A percentile compares a stretch with the other conserved stretches of the same genome.
Evolutionary conservation across 2,113 vertebrate genomes (phyloP).

Genomic region (Dunckerocampus dactyliophorus): DNA sequence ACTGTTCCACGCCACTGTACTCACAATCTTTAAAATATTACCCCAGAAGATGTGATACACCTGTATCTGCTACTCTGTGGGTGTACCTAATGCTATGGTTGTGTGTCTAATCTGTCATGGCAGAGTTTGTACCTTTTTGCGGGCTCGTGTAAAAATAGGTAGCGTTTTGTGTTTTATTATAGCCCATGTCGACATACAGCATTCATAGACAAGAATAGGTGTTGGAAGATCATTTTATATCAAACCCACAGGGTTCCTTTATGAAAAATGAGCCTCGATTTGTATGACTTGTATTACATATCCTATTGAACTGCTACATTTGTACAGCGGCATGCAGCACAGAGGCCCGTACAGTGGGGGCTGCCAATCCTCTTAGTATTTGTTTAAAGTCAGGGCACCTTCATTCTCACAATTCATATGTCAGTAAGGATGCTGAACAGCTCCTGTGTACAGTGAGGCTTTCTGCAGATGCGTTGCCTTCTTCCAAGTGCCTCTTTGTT

Average conservation of each 20-base stretch:
- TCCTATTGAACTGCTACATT: neutral
- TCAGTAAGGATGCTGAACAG: slow-evolving; percentile 26
- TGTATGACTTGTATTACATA: neutral
- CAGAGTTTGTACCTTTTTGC: neutral
- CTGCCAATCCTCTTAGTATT: slow-evolving; percentile 26
- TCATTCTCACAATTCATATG: slow-evolving; percentile 18
- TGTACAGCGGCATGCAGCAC: neutral
- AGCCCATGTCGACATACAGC: neutral
- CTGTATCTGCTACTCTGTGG: too few species aligned
- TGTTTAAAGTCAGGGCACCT: slow-evolving; percentile 6
- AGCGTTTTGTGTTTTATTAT: neutral
- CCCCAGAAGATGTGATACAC: too few species aligned
- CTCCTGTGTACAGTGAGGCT: neutral
- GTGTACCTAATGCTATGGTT: neutral
- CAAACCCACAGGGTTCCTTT: neutral
- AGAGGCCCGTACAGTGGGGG: neutral
- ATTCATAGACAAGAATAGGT: neutral
- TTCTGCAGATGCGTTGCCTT: neutral
- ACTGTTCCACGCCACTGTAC: too few species aligned
- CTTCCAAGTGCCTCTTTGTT: slow-evolving; percentile 6
- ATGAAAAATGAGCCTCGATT: slow-evolving; percentile 6
- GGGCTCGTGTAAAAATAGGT: neutral
- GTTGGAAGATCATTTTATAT: slow-evolving; percentile 2
- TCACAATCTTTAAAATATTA: too few species aligned
- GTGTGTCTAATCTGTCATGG: neutral